These are phyloP conservation scores for Eremobia ochroleuca DNA, from an alignment of 2,888 invertebrate genomes.

Conservation along the genomic window DNA sequence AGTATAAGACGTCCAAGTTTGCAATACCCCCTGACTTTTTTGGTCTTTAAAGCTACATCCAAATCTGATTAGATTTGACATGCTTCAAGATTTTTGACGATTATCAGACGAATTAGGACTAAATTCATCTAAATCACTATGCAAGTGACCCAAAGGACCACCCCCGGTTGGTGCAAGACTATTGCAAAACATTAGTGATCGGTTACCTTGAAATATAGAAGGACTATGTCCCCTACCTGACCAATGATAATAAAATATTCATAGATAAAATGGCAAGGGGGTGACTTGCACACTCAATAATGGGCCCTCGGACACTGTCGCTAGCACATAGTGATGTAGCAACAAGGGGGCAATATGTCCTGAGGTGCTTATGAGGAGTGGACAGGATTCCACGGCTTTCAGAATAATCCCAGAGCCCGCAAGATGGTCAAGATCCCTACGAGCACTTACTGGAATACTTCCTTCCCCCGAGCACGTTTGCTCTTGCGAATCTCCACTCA, in stretches of 20 bases:
- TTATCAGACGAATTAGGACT: not conserved
- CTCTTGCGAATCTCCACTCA: too few relatives aligned
- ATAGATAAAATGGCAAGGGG: not conserved
- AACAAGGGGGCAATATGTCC: not conserved
- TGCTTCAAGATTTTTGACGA: not conserved
- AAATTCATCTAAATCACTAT: too few relatives aligned
- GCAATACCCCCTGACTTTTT: not conserved
- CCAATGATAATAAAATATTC: not conserved
- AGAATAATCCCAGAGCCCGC: too few relatives aligned
- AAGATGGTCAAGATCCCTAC: too few relatives aligned
- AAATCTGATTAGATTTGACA: not conserved
- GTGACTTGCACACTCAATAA: too few relatives aligned
- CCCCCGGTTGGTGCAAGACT: too few relatives aligned
- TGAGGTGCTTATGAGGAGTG: not conserved
- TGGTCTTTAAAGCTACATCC: not conserved
- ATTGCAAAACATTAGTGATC: too few relatives aligned
- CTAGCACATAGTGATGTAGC: not conserved
- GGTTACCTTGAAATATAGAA: not conserved
- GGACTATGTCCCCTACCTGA: not conserved
- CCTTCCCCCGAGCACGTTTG: too few relatives aligned
- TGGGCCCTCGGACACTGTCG: too few relatives aligned
- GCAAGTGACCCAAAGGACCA: too few relatives aligned
- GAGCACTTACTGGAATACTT: too few relatives aligned
- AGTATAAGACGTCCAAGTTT: not conserved
- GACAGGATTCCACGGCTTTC: too few relatives aligned